These are phyloP conservation scores for Phyllotreta cruciferae DNA, from an alignment of 2,888 invertebrate genomes.

Conservation along the genomic window DNA sequence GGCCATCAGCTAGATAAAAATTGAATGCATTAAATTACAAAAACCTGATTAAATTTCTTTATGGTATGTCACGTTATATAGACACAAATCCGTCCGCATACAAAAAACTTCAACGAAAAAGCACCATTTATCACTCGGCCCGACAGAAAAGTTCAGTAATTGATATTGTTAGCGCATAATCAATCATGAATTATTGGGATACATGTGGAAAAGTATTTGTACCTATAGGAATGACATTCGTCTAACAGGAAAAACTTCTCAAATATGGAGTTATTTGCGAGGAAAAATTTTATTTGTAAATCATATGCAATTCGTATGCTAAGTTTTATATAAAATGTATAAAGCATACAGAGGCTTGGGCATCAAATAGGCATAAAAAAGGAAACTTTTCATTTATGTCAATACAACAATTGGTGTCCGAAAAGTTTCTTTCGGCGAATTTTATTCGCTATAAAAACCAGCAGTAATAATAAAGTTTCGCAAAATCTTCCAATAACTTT, in stretches of 20 bases:
- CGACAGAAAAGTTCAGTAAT: constrained; percentile 33
- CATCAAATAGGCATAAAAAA: constrained; percentile 8
- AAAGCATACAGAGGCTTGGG: neutral
- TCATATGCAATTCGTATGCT: no score
- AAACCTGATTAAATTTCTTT: constrained; percentile 29
- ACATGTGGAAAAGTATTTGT: constrained; percentile 16
- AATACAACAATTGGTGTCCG: constrained; percentile 8
- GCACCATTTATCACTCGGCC: constrained; percentile 25
- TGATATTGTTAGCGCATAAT: constrained; percentile 32
- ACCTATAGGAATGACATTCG: neutral
- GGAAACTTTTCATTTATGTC: neutral
- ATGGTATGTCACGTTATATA: constrained; percentile 21
- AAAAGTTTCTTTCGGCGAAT: constrained; percentile 1
- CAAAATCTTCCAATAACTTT: neutral
- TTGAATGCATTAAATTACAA: constrained; percentile 26
- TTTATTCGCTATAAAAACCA: neutral
- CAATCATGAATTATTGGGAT: constrained; percentile 29
- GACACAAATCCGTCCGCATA: constrained; percentile 25
- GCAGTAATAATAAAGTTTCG: constrained; percentile 2
- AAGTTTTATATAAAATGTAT: no score
- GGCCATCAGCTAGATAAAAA: constrained; percentile 13
- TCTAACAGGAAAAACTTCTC: no score
- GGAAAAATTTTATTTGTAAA: no score
- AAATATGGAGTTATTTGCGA: no score
- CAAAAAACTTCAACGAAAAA: constrained; percentile 25